Percentiles rank a stretch among this genome's conserved stretches.
These are phyloP conservation scores for Cherax destructor DNA, from an alignment of 1,140 invertebrate species.

Conservation along the genomic window DNA sequence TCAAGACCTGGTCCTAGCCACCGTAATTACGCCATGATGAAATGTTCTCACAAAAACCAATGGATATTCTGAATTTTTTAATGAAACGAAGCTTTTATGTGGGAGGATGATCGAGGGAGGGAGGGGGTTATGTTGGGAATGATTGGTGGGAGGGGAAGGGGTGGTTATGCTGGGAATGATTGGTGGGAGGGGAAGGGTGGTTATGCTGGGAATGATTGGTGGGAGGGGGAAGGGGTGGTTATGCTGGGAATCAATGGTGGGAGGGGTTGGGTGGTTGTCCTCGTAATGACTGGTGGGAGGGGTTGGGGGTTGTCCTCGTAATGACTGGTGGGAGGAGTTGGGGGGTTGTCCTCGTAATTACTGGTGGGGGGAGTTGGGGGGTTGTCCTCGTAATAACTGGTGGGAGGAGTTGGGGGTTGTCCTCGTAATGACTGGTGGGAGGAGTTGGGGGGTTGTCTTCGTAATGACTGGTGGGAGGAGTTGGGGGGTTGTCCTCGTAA, in stretches of 20 bases:
- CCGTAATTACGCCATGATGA: slow-evolving; percentile 37
- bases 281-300: too few relatives aligned
- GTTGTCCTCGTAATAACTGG: too few relatives aligned
- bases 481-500: background rate
- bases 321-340: background rate
- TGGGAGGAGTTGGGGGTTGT: too few relatives aligned
- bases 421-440: too few relatives aligned
- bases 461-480: background rate
- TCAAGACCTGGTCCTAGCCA: slow-evolving; percentile 13
- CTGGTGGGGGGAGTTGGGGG: too few relatives aligned
- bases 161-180: background rate
- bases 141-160: too few relatives aligned
- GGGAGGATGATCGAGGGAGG: background rate
- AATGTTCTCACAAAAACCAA: slow-evolving; percentile 34
- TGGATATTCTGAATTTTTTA: slow-evolving; percentile 31
- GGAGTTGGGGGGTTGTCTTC: background rate
- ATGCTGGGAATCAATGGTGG: too few relatives aligned
- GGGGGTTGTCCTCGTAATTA: background rate
- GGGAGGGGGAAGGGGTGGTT: too few relatives aligned
- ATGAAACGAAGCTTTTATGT: slow-evolving; percentile 23
- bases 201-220: too few relatives aligned
- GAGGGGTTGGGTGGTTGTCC: too few relatives aligned
- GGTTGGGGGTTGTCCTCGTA: background rate
- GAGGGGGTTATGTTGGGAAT: background rate
- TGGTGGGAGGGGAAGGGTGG: too few relatives aligned